These are phyloP conservation scores for Psittacus erithacus DNA, from an alignment of 2,113 vertebrate genomes.

Conservation along the genomic window DNA sequence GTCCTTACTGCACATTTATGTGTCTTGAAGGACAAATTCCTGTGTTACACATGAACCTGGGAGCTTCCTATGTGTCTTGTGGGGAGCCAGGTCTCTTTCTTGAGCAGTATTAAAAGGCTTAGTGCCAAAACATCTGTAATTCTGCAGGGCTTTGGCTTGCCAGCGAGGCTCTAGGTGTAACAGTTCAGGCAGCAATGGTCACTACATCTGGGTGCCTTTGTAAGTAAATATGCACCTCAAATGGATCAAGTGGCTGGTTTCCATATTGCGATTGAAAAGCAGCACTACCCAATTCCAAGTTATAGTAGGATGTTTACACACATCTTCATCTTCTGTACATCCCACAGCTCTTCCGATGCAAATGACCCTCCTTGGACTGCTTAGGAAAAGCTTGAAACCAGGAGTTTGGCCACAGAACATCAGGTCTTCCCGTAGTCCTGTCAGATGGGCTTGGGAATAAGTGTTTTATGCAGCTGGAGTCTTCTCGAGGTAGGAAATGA, in stretches of 20 bases:
- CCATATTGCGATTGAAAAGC: background rate
- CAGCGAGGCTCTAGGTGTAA: background rate
- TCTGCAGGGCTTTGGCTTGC: background rate
- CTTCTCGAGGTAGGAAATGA: background rate
- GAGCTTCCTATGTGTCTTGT: background rate
- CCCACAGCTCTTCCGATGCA: background rate
- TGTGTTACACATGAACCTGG: background rate
- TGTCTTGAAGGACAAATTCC: background rate
- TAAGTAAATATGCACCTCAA: background rate
- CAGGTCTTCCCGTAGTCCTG: background rate
- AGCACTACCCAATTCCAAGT: background rate
- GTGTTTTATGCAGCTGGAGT: background rate
- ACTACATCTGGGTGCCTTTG: background rate
- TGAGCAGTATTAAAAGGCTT: too few species aligned
- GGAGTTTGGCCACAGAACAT: background rate
- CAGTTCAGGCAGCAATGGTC: background rate
- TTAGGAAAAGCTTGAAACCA: background rate
- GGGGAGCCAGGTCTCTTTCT: background rate
- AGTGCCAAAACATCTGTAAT: background rate
- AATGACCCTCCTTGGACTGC: background rate
- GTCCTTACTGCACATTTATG: background rate
- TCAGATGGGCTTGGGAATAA: background rate
- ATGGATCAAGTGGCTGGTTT: background rate
- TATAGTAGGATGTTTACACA: background rate
- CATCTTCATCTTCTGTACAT: background rate